phyloP scores from a whole-genome alignment of 2,113 vertebrate species.

The Dicentrarchus labrax region DNA sequence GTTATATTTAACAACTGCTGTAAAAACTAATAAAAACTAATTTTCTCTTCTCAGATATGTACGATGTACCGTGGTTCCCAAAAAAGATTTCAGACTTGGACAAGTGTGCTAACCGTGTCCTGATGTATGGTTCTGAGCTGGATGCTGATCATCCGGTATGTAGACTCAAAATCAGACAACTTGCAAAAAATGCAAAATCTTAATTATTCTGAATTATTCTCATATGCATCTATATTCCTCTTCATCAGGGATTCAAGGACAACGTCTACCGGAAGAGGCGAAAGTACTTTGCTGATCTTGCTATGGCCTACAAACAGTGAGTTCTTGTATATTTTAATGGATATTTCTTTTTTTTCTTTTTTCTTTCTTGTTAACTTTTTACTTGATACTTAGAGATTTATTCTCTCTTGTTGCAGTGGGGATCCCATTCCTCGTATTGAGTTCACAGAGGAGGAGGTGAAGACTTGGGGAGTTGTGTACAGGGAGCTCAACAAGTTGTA shows the following conservation, averaged over 20 bases:
- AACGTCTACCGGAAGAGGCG: conserved; percentile 96
- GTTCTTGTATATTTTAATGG: conserved; percentile 50
- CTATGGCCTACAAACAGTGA: conserved; percentile 95
- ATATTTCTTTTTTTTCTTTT: not conserved
- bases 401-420: conserved; percentile 82
- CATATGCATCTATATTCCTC: not conserved
- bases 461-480: conserved; percentile 96
- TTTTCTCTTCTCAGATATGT: conserved; percentile 85
- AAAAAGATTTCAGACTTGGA: conserved; percentile 98
- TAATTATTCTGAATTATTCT: not conserved
- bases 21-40: too few relatives aligned
- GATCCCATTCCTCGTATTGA: conserved; percentile 92
- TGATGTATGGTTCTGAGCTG: conserved; percentile 97
- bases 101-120: conserved; percentile 94
- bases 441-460: conserved; percentile 96
- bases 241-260: conserved; percentile 95
- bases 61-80: conserved; percentile 94
- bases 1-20: too few relatives aligned
- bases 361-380: not conserved
- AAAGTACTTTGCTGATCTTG: conserved; percentile 98
- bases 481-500: conserved; percentile 96
- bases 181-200: not conserved
- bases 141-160: conserved; percentile 90
- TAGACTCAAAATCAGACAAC: not conserved
- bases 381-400: not conserved